A percentile compares a stretch with the other conserved stretches of the same genome.
Conservation (phyloP, 2,888 invertebrate genomes). For the Noctua janthina region DNA sequence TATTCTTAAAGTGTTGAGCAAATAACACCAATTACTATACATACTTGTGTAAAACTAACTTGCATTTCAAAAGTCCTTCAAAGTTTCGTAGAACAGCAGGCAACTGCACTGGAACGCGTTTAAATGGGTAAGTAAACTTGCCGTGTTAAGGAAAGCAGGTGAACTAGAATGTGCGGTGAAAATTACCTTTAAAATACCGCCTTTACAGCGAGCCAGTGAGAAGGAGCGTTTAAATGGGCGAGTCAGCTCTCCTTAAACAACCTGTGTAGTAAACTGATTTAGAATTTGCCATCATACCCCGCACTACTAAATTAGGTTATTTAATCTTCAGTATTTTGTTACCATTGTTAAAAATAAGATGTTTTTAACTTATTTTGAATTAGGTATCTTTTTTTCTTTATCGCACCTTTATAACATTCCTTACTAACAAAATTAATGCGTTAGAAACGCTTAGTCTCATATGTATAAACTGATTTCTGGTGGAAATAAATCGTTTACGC, state of each 20-base stretch:
- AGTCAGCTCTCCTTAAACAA: slow-evolving; percentile 2
- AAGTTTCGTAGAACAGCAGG: neutral
- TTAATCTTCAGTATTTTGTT: neutral
- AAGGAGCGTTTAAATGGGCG: slow-evolving; percentile 13
- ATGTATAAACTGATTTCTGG: neutral
- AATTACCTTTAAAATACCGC: slow-evolving; percentile 42
- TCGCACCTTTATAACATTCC: no score
- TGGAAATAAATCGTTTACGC: neutral
- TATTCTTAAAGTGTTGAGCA: neutral
- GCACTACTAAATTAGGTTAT: neutral
- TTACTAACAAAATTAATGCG: no score
- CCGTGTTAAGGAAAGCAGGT: neutral
- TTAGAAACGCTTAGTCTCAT: no score
- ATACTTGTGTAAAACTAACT: neutral
- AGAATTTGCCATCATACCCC: neutral
- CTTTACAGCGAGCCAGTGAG: slow-evolving; percentile 11
- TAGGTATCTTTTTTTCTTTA: no score
- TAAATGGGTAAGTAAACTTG: slow-evolving; percentile 31
- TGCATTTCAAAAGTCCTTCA: slow-evolving; percentile 4
- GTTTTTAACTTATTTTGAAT: neutral
- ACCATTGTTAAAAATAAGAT: neutral
- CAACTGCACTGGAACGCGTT: slow-evolving; percentile 15
- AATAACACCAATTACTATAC: slow-evolving; percentile 6
- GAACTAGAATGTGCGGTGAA: slow-evolving; percentile 28
- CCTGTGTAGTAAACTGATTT: neutral